Evolutionary conservation across 2,797 vertebrate genomes (phyloP).

Genomic region (Sebastes reedi): DNA sequence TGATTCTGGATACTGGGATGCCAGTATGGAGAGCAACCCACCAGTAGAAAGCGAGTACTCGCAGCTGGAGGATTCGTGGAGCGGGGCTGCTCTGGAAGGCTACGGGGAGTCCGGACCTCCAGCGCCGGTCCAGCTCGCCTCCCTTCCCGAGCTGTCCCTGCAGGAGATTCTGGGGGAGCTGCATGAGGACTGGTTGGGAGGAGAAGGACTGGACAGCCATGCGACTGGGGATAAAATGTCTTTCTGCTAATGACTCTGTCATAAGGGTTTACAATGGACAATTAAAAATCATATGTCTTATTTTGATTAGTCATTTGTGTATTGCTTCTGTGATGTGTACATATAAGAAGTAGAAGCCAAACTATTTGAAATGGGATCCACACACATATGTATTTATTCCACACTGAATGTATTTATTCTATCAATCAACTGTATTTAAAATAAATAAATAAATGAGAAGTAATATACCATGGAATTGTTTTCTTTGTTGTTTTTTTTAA

Average conservation of each 20-base stretch:
- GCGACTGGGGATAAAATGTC: slow-evolving; percentile 12
- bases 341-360: neutral
- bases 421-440: slow-evolving; percentile 50
- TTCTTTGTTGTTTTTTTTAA: neutral
- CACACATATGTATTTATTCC: neutral
- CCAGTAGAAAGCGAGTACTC: neutral
- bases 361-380: neutral
- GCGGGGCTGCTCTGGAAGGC: slow-evolving; percentile 2
- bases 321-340: neutral
- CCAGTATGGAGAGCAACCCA: slow-evolving; percentile 52
- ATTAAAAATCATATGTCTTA: slow-evolving; percentile 35
- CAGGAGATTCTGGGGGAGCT: slow-evolving; percentile 80
- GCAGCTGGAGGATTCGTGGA: slow-evolving; percentile 62
- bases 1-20: slow-evolving; percentile 77
- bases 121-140: neutral
- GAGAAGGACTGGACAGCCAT: slow-evolving; percentile 30
- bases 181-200: slow-evolving; percentile 74
- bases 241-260: slow-evolving; percentile 39
- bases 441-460: no score
- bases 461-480: slow-evolving; percentile 10
- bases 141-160: slow-evolving; percentile 77
- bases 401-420: slow-evolving; percentile 47
- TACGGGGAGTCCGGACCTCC: neutral
- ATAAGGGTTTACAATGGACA: slow-evolving; percentile 1
- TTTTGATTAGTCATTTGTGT: slow-evolving; percentile 15